A percentile compares a stretch with the other conserved stretches of the same genome.
These are phyloP conservation scores for Plemyria rubiginata DNA, from an alignment of 2,888 invertebrate genomes.

Conservation along the genomic window DNA sequence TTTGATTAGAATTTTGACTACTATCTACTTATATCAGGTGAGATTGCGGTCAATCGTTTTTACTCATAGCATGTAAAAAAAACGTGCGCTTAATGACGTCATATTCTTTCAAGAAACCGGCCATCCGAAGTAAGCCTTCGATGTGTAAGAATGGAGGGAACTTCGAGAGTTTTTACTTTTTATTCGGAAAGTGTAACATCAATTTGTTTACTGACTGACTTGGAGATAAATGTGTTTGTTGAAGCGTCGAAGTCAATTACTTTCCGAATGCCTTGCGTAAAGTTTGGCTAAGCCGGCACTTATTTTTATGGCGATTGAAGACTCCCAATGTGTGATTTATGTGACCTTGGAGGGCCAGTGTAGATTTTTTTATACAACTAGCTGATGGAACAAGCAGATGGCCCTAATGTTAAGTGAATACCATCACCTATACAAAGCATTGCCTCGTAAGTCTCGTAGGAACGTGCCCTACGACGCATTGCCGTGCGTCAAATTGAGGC, in stretches of 20 bases:
- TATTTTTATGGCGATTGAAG: neutral
- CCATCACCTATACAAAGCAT: too few species aligned
- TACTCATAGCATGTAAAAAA: too few species aligned
- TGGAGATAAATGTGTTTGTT: slow-evolving; percentile 22
- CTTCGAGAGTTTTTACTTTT: slow-evolving; percentile 22
- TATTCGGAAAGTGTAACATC: slow-evolving; percentile 30
- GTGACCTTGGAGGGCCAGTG: neutral
- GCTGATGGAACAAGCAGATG: too few species aligned
- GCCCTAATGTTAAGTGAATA: too few species aligned
- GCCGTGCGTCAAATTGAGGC: too few species aligned
- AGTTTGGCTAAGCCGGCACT: neutral
- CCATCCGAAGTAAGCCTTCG: slow-evolving; percentile 10
- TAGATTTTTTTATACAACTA: too few species aligned
- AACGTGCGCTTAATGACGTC: neutral
- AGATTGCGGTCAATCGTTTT: too few species aligned
- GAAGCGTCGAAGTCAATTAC: slow-evolving; percentile 19
- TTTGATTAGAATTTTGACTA: too few species aligned
- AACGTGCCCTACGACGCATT: too few species aligned
- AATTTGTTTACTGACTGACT: slow-evolving; percentile 29
- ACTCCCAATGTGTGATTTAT: neutral
- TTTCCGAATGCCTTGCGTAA: neutral
- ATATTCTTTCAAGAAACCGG: neutral
- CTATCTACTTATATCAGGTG: too few species aligned
- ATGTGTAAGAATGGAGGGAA: slow-evolving; percentile 16
- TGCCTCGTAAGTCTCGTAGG: too few species aligned